Conservation (phyloP, 2,797 vertebrate genomes). For the Hippocampus kuda region DNA sequence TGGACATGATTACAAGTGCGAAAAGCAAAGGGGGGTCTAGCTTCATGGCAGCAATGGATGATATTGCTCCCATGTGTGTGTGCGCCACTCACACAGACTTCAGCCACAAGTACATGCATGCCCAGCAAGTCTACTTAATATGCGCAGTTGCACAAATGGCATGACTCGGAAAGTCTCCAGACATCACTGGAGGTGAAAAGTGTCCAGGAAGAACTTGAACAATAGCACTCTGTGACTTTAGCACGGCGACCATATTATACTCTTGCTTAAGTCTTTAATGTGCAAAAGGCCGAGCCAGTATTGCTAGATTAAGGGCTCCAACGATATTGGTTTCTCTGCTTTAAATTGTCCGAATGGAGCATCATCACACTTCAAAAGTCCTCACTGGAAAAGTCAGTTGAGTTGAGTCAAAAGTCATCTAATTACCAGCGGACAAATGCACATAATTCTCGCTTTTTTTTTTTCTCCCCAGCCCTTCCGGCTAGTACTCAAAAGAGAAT, state of each 20-base stretch:
- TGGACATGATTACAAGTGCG: constrained; percentile 73
- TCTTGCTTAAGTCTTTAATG: constrained; percentile 63
- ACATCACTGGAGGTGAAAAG: constrained; percentile 53
- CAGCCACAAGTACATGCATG: constrained; percentile 44
- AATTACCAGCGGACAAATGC: constrained; percentile 62
- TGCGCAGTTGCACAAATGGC: constrained; percentile 65
- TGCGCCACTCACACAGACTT: constrained; percentile 28
- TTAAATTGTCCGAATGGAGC: constrained; percentile 61
- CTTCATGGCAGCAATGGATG: constrained; percentile 60
- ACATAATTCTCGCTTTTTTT: constrained; percentile 36
- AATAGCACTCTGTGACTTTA: constrained; percentile 60
- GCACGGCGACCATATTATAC: constrained; percentile 58
- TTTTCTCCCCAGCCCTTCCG: neutral
- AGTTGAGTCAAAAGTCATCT: constrained; percentile 65
- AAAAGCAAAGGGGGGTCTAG: constrained; percentile 70
- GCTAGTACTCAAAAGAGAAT: constrained; percentile 41
- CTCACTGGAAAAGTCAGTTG: constrained; percentile 56
- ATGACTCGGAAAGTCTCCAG: constrained; percentile 66
- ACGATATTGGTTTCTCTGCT: constrained; percentile 41
- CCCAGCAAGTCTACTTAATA: constrained; percentile 60
- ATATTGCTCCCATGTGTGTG: constrained; percentile 27
- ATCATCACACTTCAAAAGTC: constrained; percentile 64
- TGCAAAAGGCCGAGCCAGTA: constrained; percentile 57
- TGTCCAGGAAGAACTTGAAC: constrained; percentile 59
- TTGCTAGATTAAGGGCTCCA: constrained; percentile 65